Evolutionary conservation across 2,113 vertebrate genomes (phyloP).

Genomic region (Paralichthys olivaceus): DNA sequence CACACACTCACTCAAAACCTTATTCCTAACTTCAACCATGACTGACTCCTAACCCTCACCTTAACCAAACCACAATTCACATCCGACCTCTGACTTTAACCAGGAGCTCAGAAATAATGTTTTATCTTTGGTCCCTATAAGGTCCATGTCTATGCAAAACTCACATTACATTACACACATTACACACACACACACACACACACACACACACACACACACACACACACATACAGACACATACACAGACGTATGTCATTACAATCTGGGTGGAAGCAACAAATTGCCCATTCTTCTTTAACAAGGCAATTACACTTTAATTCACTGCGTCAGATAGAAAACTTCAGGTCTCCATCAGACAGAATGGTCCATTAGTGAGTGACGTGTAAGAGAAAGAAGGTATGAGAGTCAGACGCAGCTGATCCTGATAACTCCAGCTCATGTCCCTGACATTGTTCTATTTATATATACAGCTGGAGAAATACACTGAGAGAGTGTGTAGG

Average conservation of each 20-base stretch:
- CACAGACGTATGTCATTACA: conserved; percentile 14
- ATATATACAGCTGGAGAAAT: conserved; percentile 4
- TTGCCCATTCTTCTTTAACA: background rate
- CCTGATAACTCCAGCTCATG: background rate
- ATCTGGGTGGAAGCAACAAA: background rate
- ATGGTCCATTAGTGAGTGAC: background rate
- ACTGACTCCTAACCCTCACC: too few relatives aligned
- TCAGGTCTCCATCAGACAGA: background rate
- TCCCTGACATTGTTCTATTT: background rate
- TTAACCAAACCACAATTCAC: too few relatives aligned
- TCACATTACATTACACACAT: background rate
- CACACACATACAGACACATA: conserved; percentile 4
- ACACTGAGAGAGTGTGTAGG: background rate
- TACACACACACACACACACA: conserved; percentile 6
- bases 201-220: background rate
- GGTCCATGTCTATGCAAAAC: too few relatives aligned
- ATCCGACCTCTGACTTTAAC: too few relatives aligned
- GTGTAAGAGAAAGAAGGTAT: background rate
- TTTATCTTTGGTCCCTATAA: too few relatives aligned
- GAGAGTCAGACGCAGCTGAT: conserved; percentile 1
- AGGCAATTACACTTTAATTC: background rate
- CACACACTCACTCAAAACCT: too few relatives aligned
- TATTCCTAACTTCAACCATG: too few relatives aligned
- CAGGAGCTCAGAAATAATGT: too few relatives aligned
- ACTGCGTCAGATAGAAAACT: background rate